Percentiles rank a stretch among this genome's conserved stretches.
phyloP scores from a whole-genome alignment of 2,888 invertebrate genomes.

The Plusia festucae region DNA sequence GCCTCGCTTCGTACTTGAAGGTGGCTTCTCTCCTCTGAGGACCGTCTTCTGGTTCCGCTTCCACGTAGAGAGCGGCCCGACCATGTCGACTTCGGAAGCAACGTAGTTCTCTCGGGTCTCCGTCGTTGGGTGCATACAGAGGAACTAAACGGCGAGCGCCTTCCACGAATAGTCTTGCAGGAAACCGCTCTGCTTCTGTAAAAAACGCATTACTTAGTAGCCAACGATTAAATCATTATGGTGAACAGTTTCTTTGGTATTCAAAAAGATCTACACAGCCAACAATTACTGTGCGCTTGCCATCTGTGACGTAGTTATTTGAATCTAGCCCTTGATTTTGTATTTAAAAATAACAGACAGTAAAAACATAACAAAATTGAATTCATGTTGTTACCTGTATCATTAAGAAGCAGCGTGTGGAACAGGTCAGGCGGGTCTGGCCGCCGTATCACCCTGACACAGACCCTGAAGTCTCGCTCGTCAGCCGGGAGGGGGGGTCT shows the following conservation, averaged over 20 bases:
- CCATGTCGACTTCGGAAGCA: conserved; percentile 91
- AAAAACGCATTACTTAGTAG: conserved; percentile 42
- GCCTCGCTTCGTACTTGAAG: conserved; percentile 92
- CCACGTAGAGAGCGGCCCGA: conserved; percentile 91
- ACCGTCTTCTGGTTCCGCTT: conserved; percentile 87
- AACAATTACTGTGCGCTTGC: conserved; percentile 46
- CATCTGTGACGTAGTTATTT: conserved; percentile 47
- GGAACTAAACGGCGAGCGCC: conserved; percentile 90
- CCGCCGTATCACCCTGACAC: conserved; percentile 89
- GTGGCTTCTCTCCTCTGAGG: conserved; percentile 87
- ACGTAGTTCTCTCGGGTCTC: conserved; percentile 85
- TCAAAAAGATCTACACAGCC: conserved; percentile 37
- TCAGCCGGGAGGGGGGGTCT: conserved; percentile 89
- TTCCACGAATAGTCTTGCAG: conserved; percentile 91
- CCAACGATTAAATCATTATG: conserved; percentile 30
- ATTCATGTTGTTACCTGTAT: conserved; percentile 69
- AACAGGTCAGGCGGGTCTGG: conserved; percentile 90
- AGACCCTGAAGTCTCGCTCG: conserved; percentile 91
- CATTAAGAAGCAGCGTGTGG: conserved; percentile 74
- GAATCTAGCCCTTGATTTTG: conserved; percentile 21
- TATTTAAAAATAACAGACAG: conserved; percentile 5
- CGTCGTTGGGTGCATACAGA: conserved; percentile 89
- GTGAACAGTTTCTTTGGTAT: conserved; percentile 32
- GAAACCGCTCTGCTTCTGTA: conserved; percentile 81
- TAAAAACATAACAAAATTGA: not conserved